Evolutionary conservation across 2,113 vertebrate genomes (phyloP).

Genomic region (Xenopus borealis): DNA sequence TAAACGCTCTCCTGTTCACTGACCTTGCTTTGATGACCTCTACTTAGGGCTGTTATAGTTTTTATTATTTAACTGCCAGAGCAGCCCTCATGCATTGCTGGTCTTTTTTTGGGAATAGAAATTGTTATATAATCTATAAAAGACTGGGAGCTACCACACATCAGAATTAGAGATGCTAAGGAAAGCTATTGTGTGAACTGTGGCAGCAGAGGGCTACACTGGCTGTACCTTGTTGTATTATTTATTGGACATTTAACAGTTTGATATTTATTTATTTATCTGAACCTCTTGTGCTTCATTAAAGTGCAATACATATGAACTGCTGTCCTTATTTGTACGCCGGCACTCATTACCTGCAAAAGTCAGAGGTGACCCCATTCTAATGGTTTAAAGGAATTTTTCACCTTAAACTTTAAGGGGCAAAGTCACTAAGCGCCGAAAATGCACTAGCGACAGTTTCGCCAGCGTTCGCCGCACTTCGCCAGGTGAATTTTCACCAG

Average conservation of each 20-base stretch:
- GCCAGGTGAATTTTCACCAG: too few relatives aligned
- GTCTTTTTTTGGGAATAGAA: background rate
- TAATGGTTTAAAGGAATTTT: too few relatives aligned
- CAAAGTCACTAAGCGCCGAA: too few relatives aligned
- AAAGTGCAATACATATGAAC: background rate
- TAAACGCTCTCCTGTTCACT: background rate
- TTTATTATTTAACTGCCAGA: background rate
- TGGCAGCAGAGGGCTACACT: background rate
- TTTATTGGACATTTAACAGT: conserved; percentile 7
- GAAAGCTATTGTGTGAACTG: background rate
- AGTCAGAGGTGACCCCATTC: too few relatives aligned
- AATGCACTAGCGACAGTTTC: too few relatives aligned
- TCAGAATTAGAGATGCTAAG: too few relatives aligned
- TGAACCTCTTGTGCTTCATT: conserved; percentile 23
- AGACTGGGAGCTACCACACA: too few relatives aligned
- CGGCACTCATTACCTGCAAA: too few relatives aligned
- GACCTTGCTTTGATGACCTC: background rate
- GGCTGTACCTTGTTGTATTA: conserved; percentile 2
- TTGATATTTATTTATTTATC: conserved; percentile 25
- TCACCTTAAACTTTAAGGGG: too few relatives aligned
- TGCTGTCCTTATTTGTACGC: too few relatives aligned
- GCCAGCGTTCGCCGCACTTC: too few relatives aligned
- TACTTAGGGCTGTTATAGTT: background rate
- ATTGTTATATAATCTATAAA: background rate
- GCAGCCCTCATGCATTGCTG: background rate